Evolutionary conservation across 2,113 vertebrate genomes (phyloP).

Genomic region (Strix aluco): DNA sequence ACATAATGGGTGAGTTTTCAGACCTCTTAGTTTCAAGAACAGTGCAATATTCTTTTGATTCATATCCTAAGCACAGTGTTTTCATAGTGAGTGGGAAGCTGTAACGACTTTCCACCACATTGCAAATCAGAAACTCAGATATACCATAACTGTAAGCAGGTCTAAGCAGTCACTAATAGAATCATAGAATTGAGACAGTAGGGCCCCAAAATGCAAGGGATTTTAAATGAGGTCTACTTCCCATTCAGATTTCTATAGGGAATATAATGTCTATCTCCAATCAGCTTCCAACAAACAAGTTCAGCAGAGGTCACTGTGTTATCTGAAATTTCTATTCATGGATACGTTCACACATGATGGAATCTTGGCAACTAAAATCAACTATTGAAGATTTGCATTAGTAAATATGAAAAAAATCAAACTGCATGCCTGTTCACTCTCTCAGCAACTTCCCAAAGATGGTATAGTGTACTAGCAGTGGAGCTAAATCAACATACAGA

Average conservation of each 20-base stretch:
- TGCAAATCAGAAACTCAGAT: not conserved
- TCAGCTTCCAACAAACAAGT: not conserved
- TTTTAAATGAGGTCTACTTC: not conserved
- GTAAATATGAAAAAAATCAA: not conserved
- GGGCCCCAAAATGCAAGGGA: not conserved
- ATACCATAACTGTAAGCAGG: not conserved
- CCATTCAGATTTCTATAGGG: not conserved
- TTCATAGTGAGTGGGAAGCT: not conserved
- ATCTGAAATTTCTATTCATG: not conserved
- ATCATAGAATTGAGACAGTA: not conserved
- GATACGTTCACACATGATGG: not conserved
- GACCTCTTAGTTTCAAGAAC: not conserved
- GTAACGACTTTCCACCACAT: not conserved
- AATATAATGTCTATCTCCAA: not conserved
- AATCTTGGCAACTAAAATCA: not conserved
- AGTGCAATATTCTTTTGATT: not conserved
- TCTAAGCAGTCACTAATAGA: not conserved
- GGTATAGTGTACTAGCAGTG: fast-evolving
- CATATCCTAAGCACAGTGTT: not conserved
- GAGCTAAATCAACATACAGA: not conserved
- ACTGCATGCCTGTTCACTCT: not conserved
- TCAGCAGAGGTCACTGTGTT: not conserved
- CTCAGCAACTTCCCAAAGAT: not conserved
- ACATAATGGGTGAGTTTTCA: not conserved
- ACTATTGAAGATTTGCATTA: not conserved